Percentiles rank a stretch among this genome's conserved stretches.
These are phyloP conservation scores for Melanophora roralis DNA, from an alignment of 2,888 invertebrate species.

Conservation along the genomic window DNA sequence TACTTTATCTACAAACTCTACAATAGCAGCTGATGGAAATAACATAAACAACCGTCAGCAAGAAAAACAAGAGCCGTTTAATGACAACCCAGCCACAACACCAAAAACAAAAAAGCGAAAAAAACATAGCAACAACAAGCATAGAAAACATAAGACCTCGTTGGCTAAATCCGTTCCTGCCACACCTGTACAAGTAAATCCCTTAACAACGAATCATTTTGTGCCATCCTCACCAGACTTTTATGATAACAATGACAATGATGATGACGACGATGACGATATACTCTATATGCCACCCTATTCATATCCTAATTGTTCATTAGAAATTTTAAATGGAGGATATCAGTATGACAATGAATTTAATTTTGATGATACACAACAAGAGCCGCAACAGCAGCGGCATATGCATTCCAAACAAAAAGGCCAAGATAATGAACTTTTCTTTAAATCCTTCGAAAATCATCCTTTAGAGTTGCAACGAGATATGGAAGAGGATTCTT, in stretches of 20 bases:
- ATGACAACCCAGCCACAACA: conserved; percentile 15
- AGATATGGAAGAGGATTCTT: conserved; percentile 66
- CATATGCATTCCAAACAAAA: conserved; percentile 12
- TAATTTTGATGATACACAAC: conserved; percentile 47
- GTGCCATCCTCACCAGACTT: conserved; percentile 63
- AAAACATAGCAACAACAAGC: conserved; percentile 43
- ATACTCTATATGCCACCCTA: conserved; percentile 60
- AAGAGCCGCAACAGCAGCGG: conserved; percentile 36
- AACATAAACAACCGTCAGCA: conserved; percentile 24
- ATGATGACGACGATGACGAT: conserved; percentile 37
- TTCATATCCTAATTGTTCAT: conserved; percentile 62
- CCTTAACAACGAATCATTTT: conserved; percentile 60
- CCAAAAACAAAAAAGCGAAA: conserved; percentile 3
- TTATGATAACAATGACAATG: conserved; percentile 44
- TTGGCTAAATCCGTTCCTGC: conserved; percentile 65
- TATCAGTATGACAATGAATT: conserved; percentile 62
- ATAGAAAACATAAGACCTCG: conserved; percentile 57
- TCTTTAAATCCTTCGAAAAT: conserved; percentile 29
- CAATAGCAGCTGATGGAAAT: not conserved
- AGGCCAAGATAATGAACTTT: conserved; percentile 31
- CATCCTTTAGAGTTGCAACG: conserved; percentile 28
- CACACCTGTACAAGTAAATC: conserved; percentile 68
- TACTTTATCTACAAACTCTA: conserved; percentile 2
- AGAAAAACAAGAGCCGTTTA: conserved; percentile 32
- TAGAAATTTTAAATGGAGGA: conserved; percentile 56